Evolutionary conservation across 2,797 vertebrate species (phyloP).

Genomic region (Helicolenus hilgendorfi): DNA sequence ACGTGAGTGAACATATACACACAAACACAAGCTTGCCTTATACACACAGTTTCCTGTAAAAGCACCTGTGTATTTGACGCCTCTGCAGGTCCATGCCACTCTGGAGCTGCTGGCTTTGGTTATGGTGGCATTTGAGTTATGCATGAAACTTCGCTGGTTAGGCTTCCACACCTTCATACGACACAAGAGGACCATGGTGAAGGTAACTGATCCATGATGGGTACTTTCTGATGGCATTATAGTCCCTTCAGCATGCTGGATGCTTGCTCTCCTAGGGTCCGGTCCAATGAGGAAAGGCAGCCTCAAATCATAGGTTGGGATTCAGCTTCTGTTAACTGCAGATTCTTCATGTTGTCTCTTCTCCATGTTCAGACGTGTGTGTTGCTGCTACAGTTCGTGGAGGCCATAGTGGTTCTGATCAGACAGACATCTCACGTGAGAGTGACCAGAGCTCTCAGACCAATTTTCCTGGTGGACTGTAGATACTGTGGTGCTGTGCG

Average conservation of each 20-base stretch:
- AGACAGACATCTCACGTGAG: conserved; percentile 97
- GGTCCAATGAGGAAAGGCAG: neutral
- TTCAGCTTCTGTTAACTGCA: neutral
- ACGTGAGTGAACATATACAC: conserved; percentile 87
- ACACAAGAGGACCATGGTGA: conserved; percentile 98
- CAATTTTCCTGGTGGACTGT: conserved; percentile 98
- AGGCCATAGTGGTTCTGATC: conserved; percentile 97
- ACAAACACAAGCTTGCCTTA: neutral
- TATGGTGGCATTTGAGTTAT: conserved; percentile 96
- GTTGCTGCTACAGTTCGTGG: conserved; percentile 95
- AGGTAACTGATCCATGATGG: conserved; percentile 82
- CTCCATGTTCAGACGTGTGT: conserved; percentile 91
- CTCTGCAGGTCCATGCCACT: conserved; percentile 95
- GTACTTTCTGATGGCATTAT: neutral
- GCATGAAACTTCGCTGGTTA: conserved; percentile 98
- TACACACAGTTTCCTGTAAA: neutral
- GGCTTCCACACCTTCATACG: conserved; percentile 96
- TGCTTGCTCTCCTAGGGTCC: neutral
- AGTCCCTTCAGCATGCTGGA: neutral
- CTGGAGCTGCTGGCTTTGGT: conserved; percentile 95
- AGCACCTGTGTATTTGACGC: neutral
- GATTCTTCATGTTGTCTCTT: conserved; percentile 17
- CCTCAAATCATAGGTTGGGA: neutral
- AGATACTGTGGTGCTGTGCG: conserved; percentile 97
- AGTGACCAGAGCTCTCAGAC: conserved; percentile 96